Base-by-base conservation (phyloP, 2,888 invertebrate genomes). In the Leuctra nigra region DNA sequence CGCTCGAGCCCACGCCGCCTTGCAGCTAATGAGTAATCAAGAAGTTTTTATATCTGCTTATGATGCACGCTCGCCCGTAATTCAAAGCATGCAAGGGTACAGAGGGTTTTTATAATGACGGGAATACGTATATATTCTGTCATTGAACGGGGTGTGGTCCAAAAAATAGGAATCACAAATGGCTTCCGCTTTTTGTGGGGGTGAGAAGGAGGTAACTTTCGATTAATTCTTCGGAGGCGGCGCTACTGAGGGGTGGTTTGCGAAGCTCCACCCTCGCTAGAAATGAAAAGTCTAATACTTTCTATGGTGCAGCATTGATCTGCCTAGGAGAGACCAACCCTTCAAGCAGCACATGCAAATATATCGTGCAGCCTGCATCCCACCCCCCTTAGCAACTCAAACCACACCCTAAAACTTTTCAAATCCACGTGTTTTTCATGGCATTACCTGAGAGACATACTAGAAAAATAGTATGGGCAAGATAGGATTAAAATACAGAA, bases 21-120 rank as follows among this genome's bases (percentile, higher is more conserved):
- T 50, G 59, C 38, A 38, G 35, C 59, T 57, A 59, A 61, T 57
- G 56, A 61, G 61, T 59, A 61, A 61, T 61, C 61, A 59, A 57
- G 57, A 54, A 57, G 53, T 59, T 55, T 60, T 61, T 61, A 60
- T 60, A 58, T 53, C 59, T 61, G 59, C 59, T 61, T 61, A 57
- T 61, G 61, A 61, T 61, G 59, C 61, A 57, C 44, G 39, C 57
- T 46, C 55, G 57, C 57, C 55, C 59, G 61, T 61, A 61, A 61
- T 57, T 61, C 61, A 61, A 61, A 58, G 47, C 47, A 46, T 44
- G 54, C 41, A 29, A 23, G 44, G 46, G 46, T 50, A 35, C 35
- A 50, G 18, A 50, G 29, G 13, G 33, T 53, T 55, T 54, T 60
- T 59, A 61, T 61, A 57, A 61, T 55, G 47, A 47, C n/a, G n/a